Base-by-base conservation (phyloP, 2,888 invertebrate species). In the Rhopalosiphum nymphaeae region DNA sequence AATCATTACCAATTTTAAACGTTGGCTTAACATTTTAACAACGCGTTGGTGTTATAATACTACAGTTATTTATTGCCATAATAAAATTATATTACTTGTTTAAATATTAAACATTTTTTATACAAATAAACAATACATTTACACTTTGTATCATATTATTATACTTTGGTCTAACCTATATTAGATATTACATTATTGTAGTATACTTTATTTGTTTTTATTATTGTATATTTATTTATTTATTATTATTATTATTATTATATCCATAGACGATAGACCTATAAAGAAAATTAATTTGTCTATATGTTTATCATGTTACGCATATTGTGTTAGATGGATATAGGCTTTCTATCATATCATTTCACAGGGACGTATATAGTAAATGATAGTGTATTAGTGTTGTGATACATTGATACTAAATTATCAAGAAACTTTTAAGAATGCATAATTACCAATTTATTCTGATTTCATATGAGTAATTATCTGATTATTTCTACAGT, bases 401-500 rank as follows among this genome's bases (percentile, higher is more conserved):
- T 78, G 53, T 53, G 16, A 53, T 53, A 53, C 53, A 36, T 78
- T 78, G 53, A 36, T 78, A 36, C 9, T 36, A 21, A 78, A 78
- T 21, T 36, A 36, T 78, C 78, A 78, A 78, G 36, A 36, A 36
- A 78, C 36, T 56, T 5, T 78, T 78, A 78, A 78, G 78, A 78
- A 78, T 78, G 36, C 21, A 78, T 78, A 46, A 36, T 78, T 78
- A 78, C 21, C 36, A 78, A 78, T 78, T 78, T 78, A 78, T 78
- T 78, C 36, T 42, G 36, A 78, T 78, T 78, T 78, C 36, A 78
- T 36, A 36, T 21, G 36, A 21, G 21, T 36, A 78, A 78, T 78
- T 78, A 78, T 78, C 78, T 78, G 78, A 78, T 78, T 78, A 36
- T 78, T 78, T 78, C 21, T 78, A 78, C 36, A 78, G 78, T 78